These are phyloP conservation scores for Nomada lathburiana DNA, from an alignment of 2,888 invertebrate species.

Conservation along the genomic window DNA sequence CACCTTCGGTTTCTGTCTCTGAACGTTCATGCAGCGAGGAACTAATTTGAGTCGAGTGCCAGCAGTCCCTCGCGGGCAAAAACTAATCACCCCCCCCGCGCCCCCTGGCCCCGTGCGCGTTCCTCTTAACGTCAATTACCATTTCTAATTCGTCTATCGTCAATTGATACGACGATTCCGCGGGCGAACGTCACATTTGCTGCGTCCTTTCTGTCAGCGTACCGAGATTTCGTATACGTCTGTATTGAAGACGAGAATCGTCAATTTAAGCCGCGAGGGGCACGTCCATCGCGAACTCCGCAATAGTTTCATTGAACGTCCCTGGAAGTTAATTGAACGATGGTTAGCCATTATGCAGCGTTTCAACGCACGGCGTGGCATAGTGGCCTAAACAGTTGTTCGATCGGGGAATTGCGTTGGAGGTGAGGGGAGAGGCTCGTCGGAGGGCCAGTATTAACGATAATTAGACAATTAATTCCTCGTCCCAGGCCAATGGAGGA, in stretches of 20 bases:
- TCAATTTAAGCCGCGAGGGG: background rate
- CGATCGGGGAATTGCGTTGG: conserved; percentile 37
- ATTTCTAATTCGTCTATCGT: conserved; percentile 79
- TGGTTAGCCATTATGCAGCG: conserved; percentile 12
- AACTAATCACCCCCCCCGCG: conserved; percentile 65
- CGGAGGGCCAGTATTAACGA: conserved; percentile 70
- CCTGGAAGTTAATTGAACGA: background rate
- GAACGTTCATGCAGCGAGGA: conserved; percentile 71
- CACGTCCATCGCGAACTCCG: too few relatives aligned
- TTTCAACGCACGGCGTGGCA: conserved; percentile 32
- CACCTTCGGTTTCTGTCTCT: conserved; percentile 51
- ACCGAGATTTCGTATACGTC: too few relatives aligned
- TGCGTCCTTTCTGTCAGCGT: too few relatives aligned
- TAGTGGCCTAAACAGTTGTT: conserved; percentile 28
- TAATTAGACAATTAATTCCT: conserved; percentile 79
- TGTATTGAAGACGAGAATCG: too few relatives aligned
- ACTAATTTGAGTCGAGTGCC: conserved; percentile 77
- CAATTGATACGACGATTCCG: conserved; percentile 69
- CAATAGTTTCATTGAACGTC: background rate
- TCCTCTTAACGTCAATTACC: conserved; percentile 68
- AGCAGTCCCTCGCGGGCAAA: conserved; percentile 62
- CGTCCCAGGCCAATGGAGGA: conserved; percentile 76
- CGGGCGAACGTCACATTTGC: background rate
- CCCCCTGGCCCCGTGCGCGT: conserved; percentile 16
- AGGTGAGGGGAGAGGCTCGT: conserved; percentile 43